Base-by-base conservation (phyloP, 35 echinoderm and acorn worm genomes). In the Ptychodera flava region DNA sequence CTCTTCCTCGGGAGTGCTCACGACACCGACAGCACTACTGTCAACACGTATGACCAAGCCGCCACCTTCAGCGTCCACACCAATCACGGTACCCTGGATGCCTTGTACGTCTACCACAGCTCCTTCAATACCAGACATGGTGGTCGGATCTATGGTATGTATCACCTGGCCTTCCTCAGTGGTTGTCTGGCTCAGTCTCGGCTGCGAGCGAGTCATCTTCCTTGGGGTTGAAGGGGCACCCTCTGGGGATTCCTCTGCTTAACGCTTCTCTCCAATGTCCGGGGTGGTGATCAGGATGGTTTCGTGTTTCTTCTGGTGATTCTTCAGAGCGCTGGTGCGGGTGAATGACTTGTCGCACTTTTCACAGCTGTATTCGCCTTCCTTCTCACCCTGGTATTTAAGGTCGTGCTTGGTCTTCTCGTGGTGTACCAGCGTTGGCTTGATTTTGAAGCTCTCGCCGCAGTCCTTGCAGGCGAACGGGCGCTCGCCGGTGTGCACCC, bases 391-490 rank as follows among this genome's bases (percentile, higher is more conserved):
- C 35, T 90, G 81, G 16, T 90, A 88, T 38, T 91, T 86, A n/a
- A 82, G 85, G 81, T 91, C 91, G 36, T 97, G 95, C 34, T 93
- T 97, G 53, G 79, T 90, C 32, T 86, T 85, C 79, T 81, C 84
- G 38, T 94, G 92, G 64, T 94, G 90, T 53, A 93, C 90, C 1
- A 93, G 88, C 35, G 93, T 93, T 52, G 86, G 95, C 35, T 91
- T 91, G 80, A 93, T 90, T 79, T 93, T 94, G 85, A 97, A 97
- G 37, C 86, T 92, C 78, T 97, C 92, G 28, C 89, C 89, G 35
- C 95, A 97, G 32, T 97, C 92, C 16, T 85, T 89, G 81, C 95
- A 97, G 80, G 88, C 78, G 78, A 87, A 97, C 32, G 92, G 91
- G 38, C 90, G 82, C 75, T 93, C 89, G 1, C 93, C 92, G 28